Percentiles rank a stretch among this genome's conserved stretches.
Evolutionary conservation across 1,140 invertebrate genomes (phyloP).

Genomic region (Drosophila malerkotliana): DNA sequence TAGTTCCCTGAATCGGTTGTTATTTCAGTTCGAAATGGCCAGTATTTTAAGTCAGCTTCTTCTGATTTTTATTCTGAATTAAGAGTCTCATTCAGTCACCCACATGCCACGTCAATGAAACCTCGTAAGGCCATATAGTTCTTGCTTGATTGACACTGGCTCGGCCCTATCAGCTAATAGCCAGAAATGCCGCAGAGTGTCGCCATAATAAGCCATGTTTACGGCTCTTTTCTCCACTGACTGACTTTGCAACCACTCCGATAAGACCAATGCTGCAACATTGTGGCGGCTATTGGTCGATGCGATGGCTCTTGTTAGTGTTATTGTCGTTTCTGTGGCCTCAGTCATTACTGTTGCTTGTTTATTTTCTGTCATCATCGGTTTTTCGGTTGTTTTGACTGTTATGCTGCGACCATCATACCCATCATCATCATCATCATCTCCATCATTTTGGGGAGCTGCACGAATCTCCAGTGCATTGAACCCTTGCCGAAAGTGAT

Average conservation of each 20-base stretch:
- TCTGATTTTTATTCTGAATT: not conserved
- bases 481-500: conserved; percentile 72
- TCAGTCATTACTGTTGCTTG: conserved; percentile 46
- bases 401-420: conserved; percentile 45
- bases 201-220: conserved; percentile 45
- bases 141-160: conserved; percentile 14
- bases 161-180: conserved; percentile 29
- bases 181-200: conserved; percentile 22
- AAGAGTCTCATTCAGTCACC: not conserved
- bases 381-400: conserved; percentile 49
- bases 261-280: conserved; percentile 43
- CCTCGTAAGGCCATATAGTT: conserved; percentile 6
- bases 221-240: conserved; percentile 20
- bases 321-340: conserved; percentile 27
- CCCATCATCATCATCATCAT: conserved; percentile 18
- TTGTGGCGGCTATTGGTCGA: conserved; percentile 41
- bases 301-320: not conserved
- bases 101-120: not conserved
- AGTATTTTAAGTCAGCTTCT: too few species aligned
- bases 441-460: conserved; percentile 46
- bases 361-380: conserved; percentile 61
- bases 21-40: too few species aligned
- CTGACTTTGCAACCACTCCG: conserved; percentile 11
- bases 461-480: conserved; percentile 61
- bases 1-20: not conserved